A percentile compares a stretch with the other conserved stretches of the same genome.
Evolutionary conservation across 2,113 vertebrate genomes (phyloP).

Genomic region (Trematomus loennbergii): DNA sequence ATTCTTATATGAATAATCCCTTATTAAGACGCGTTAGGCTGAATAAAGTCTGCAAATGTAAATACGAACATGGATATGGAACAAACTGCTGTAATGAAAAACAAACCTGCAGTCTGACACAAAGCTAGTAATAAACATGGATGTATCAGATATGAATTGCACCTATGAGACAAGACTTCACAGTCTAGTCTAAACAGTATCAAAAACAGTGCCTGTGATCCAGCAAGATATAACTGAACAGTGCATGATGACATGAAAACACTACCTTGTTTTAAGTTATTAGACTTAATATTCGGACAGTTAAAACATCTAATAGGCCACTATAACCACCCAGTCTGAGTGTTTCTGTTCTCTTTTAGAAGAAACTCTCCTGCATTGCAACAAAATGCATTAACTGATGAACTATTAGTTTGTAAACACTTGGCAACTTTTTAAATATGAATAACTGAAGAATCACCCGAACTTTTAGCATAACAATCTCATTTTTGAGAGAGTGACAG

Average conservation of each 20-base stretch:
- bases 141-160: constrained; percentile 59
- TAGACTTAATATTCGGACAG: constrained; percentile 22
- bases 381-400: constrained; percentile 43
- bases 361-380: constrained; percentile 44
- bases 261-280: constrained; percentile 26
- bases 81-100: constrained; percentile 57
- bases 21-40: constrained; percentile 82
- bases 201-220: constrained; percentile 65
- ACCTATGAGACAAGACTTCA: constrained; percentile 53
- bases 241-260: constrained; percentile 47
- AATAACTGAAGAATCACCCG: constrained; percentile 46
- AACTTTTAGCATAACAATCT: constrained; percentile 14
- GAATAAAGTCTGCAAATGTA: constrained; percentile 68
- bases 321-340: constrained; percentile 41
- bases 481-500: constrained; percentile 34
- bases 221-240: constrained; percentile 66
- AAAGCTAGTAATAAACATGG: constrained; percentile 36
- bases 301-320: constrained; percentile 64
- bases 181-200: constrained; percentile 64
- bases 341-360: constrained; percentile 37
- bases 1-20: constrained; percentile 62
- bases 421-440: constrained; percentile 75
- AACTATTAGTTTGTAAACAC: constrained; percentile 74
- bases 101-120: constrained; percentile 37
- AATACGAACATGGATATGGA: constrained; percentile 56